Base-by-base conservation (phyloP, 2,888 invertebrate species). In the Coleophora flavipennella region DNA sequence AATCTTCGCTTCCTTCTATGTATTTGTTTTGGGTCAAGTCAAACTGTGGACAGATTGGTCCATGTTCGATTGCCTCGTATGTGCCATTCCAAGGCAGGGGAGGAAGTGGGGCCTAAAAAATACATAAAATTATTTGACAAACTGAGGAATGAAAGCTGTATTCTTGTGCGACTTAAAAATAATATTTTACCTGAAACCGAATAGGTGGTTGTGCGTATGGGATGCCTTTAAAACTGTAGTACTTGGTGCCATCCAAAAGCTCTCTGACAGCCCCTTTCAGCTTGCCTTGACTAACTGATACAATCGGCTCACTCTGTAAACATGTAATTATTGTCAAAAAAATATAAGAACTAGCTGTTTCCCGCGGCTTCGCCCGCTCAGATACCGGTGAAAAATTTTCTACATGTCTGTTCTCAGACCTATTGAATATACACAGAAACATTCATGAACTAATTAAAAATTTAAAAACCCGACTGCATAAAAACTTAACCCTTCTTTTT, bases 171-270 rank as follows among this genome's bases (percentile, higher is more conserved):
- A n/a, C n/a, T n/a, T n/a, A n/a, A n/a, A n/a, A n/a, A n/a, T n/a
- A n/a, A n/a, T n/a, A n/a, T n/a, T n/a, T n/a, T 60, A 86, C 86
- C 79, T 78, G 67, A 53, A 86, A 87, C 51, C 87, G 59, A 1
- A 86, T 33, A 0, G 87, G 87, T 20, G 86, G 78, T 34, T 71
- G 56, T 1, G 86, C 87, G 43, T 85, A 87, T 1, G 86, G 86
- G 13, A 87, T 79, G 4, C 86, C 85, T 50, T 69, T 70, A 39
- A 74, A 74, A 44, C 70, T 69, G 37, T 59, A 68, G 42, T 62
- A 74, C 2, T 55, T 43, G 4, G 53, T 48, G 1, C 63, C 68
- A 49, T 68, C 57, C 6, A 51, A 42, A 2, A 66, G 44, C 12
- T 51, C 42, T 10, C 54, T 46, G 0, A 50, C 27, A 1, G 45